These are phyloP conservation scores for Habroteleia sp. DNA, from an alignment of 2,888 invertebrate genomes.

Conservation along the genomic window DNA sequence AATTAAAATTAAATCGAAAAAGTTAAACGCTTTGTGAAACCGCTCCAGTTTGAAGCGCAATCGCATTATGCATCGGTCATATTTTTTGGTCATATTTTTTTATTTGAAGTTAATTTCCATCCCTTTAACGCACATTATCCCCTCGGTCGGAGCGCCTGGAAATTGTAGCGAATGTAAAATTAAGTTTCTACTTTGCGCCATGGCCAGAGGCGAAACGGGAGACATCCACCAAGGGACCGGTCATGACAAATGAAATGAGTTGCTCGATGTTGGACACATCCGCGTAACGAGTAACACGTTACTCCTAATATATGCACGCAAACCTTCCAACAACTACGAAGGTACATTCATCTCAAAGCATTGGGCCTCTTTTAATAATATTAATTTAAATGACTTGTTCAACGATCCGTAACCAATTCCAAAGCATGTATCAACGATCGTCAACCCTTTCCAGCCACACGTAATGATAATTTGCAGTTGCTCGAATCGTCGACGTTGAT, in stretches of 20 bases:
- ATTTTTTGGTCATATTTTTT: slow-evolving; percentile 30
- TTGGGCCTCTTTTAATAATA: slow-evolving; percentile 7
- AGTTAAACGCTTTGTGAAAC: slow-evolving; percentile 44
- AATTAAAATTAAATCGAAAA: slow-evolving; percentile 61
- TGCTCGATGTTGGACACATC: slow-evolving; percentile 62
- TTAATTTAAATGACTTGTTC: slow-evolving; percentile 3
- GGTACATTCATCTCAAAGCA: slow-evolving; percentile 30
- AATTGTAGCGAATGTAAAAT: slow-evolving; percentile 65
- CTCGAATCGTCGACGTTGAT: background rate
- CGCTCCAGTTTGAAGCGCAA: slow-evolving; percentile 34
- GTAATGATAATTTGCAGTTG: too few relatives aligned
- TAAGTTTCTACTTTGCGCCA: slow-evolving; percentile 61
- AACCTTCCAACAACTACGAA: slow-evolving; percentile 16
- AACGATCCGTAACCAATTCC: too few relatives aligned
- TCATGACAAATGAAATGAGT: slow-evolving; percentile 68
- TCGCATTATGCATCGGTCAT: slow-evolving; percentile 53
- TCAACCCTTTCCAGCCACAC: too few relatives aligned
- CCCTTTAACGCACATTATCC: slow-evolving; percentile 47
- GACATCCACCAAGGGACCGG: slow-evolving; percentile 66
- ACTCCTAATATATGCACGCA: slow-evolving; percentile 26
- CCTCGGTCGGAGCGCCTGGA: slow-evolving; percentile 24
- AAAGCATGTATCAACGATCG: too few relatives aligned
- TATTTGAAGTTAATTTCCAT: slow-evolving; percentile 52
- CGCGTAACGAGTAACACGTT: slow-evolving; percentile 59
- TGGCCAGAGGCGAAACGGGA: slow-evolving; percentile 51